Percentiles rank a stretch among this genome's conserved stretches.
These are phyloP conservation scores for Luidia sarsii DNA, from an alignment of 53 echinoderm and acorn worm species.

Conservation along the genomic window DNA sequence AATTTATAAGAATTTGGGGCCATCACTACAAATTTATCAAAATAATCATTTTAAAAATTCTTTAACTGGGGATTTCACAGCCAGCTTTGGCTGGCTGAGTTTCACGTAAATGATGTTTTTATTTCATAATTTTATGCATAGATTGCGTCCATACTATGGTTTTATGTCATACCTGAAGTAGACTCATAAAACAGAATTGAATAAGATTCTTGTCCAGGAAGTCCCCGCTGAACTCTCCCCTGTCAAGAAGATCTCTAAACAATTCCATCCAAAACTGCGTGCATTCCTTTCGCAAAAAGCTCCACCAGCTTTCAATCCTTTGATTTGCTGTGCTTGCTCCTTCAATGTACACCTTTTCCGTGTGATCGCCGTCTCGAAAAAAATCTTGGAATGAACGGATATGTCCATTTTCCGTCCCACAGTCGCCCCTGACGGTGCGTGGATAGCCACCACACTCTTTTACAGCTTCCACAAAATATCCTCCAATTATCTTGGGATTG, in stretches of 20 bases:
- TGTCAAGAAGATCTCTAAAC: slow-evolving; percentile 35
- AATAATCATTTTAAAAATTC: too few species aligned
- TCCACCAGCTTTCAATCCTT: slow-evolving; percentile 73
- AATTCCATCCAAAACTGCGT: slow-evolving; percentile 65
- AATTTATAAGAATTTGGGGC: too few species aligned
- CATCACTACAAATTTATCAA: too few species aligned
- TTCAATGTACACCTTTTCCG: slow-evolving; percentile 11
- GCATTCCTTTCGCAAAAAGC: slow-evolving; percentile 16
- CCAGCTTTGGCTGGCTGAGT: too few species aligned
- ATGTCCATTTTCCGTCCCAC: slow-evolving; percentile 43
- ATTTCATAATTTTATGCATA: too few species aligned
- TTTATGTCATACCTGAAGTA: slow-evolving; percentile 52
- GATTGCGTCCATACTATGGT: too few species aligned
- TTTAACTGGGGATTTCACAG: too few species aligned
- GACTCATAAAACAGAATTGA: slow-evolving; percentile 52
- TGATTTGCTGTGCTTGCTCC: slow-evolving; percentile 61
- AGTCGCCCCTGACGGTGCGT: slow-evolving; percentile 12
- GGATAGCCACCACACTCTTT: slow-evolving; percentile 31
- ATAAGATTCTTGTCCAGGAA: slow-evolving; percentile 50
- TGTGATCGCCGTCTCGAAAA: slow-evolving; percentile 25
- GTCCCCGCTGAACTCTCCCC: slow-evolving; percentile 53
- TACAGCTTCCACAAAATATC: slow-evolving; percentile 52
- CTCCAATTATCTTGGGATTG: slow-evolving; percentile 53
- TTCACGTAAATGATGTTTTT: too few species aligned
- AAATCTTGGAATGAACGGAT: slow-evolving; percentile 47